Conservation (phyloP, 2,797 vertebrate genomes). For the Helarctos malayanus region DNA sequence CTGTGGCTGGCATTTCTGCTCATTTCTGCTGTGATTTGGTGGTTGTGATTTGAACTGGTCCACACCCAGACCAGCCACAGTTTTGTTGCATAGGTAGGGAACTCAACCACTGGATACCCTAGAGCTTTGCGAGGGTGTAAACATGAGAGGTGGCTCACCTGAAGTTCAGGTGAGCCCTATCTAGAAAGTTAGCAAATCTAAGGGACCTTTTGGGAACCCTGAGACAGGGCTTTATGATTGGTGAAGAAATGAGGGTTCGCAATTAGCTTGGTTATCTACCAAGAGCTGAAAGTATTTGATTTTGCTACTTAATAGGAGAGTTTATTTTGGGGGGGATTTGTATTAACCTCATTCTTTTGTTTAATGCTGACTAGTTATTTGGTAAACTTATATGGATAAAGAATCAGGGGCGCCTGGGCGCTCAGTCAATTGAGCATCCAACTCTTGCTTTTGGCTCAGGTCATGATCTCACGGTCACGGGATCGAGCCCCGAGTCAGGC, state of each 20-base stretch:
- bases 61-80: neutral
- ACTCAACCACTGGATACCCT: neutral
- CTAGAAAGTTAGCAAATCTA: neutral
- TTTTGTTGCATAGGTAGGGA: neutral
- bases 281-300: neutral
- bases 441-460: neutral
- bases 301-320: neutral
- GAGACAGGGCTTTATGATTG: neutral
- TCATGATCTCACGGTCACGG: neutral
- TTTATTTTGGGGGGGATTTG: neutral
- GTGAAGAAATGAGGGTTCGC: neutral
- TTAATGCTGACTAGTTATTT: neutral
- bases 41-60: neutral
- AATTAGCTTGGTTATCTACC: neutral
- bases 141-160: neutral
- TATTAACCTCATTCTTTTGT: neutral
- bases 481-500: neutral
- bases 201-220: neutral
- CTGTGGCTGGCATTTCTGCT: neutral
- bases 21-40: neutral
- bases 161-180: neutral
- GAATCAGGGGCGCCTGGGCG: neutral
- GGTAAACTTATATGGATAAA: neutral
- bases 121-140: neutral
- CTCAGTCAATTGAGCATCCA: neutral